Percentiles rank a stretch among this genome's conserved stretches.
Evolutionary conservation across 2,888 invertebrate genomes (phyloP).

Genomic region (Bhutanitis thaidina): DNA sequence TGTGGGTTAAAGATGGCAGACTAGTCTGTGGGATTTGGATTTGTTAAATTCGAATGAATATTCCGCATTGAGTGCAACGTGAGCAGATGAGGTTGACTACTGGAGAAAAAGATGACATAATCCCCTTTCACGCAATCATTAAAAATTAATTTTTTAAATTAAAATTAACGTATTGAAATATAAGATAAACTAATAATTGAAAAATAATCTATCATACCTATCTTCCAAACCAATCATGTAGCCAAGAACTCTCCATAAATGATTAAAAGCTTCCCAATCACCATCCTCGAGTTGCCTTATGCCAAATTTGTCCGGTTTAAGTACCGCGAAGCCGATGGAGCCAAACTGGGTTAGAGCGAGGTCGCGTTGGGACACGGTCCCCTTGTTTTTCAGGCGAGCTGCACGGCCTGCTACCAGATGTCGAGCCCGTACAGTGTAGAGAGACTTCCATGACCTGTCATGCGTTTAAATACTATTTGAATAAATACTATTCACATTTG

Average conservation of each 20-base stretch:
- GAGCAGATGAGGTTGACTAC: no score
- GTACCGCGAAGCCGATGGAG: constrained; percentile 87
- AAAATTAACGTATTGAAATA: no score
- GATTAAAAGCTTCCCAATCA: constrained; percentile 87
- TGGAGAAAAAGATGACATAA: no score
- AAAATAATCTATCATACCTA: constrained; percentile 60
- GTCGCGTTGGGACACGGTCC: constrained; percentile 88
- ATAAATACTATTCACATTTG: no score
- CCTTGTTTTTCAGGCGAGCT: constrained; percentile 60
- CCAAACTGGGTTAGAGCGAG: constrained; percentile 93
- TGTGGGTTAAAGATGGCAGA: no score
- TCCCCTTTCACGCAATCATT: no score
- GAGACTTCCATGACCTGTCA: constrained; percentile 83
- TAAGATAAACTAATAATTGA: no score
- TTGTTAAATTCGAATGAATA: no score
- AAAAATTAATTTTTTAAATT: no score
- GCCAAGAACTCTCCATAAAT: constrained; percentile 92
- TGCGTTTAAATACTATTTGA: background rate
- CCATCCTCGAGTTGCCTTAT: constrained; percentile 78
- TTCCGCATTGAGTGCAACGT: no score
- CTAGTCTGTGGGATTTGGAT: no score
- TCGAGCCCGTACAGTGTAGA: constrained; percentile 82
- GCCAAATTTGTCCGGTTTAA: constrained; percentile 83
- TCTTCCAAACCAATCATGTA: constrained; percentile 91
- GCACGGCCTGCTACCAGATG: constrained; percentile 82